phyloP scores from a whole-genome alignment of 2,888 invertebrate genomes.

The Metalampra italica region DNA sequence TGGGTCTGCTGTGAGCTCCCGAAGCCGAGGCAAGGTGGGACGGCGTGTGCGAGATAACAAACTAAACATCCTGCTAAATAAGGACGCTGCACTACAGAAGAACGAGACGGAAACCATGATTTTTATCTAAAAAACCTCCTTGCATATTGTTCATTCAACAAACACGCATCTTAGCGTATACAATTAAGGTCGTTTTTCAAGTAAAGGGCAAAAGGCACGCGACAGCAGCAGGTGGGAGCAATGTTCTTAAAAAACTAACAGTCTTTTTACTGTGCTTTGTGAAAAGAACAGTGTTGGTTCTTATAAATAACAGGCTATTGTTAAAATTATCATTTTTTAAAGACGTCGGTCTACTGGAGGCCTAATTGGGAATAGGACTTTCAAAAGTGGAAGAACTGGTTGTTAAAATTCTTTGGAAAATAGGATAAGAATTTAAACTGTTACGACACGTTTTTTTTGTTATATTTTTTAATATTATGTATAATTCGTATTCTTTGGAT shows the following conservation, averaged over 20 bases:
- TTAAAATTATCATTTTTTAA: conserved; percentile 7
- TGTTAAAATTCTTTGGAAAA: no score
- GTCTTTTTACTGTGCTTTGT: conserved; percentile 58
- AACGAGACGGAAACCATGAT: conserved; percentile 48
- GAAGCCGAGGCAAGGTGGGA: conserved; percentile 58
- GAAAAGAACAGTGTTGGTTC: conserved; percentile 52
- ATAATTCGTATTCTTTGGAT: no score
- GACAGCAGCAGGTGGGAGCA: conserved; percentile 73
- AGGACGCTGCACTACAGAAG: conserved; percentile 52
- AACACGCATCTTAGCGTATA: conserved; percentile 20
- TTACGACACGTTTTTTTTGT: no score
- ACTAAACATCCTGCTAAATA: conserved; percentile 69
- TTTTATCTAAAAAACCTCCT: conserved; percentile 61
- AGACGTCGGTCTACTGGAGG: no score
- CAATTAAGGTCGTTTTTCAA: conserved; percentile 22
- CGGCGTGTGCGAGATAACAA: conserved; percentile 73
- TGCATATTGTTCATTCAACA: conserved; percentile 15
- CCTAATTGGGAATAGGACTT: no score
- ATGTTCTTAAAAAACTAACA: conserved; percentile 66
- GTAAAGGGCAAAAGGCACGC: conserved; percentile 46
- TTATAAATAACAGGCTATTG: conserved; percentile 31
- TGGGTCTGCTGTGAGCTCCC: conserved; percentile 42
- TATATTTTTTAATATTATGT: no score
- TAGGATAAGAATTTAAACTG: no score
- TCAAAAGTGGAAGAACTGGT: no score